Percentiles rank a stretch among this genome's conserved stretches.
Evolutionary conservation across 2,888 invertebrate genomes (phyloP).

Genomic region (Lypha dubia): DNA sequence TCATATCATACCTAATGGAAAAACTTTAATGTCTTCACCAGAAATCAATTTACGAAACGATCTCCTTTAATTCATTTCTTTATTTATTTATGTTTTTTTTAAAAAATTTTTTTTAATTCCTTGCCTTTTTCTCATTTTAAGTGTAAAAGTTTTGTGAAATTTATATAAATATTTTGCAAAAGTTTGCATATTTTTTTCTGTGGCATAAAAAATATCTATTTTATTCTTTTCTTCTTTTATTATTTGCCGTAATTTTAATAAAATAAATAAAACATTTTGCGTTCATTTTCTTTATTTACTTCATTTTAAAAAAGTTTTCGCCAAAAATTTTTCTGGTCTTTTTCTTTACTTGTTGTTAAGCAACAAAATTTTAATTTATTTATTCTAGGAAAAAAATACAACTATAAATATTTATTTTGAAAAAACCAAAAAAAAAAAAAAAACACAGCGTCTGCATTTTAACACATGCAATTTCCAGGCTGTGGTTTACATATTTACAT

Average conservation of each 20-base stretch:
- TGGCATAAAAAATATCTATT: conserved; percentile 1
- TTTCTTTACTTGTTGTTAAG: conserved; percentile 28
- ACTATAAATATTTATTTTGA: not conserved
- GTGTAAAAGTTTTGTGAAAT: no score
- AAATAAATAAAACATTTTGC: conserved; percentile 53
- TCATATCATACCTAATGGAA: no score
- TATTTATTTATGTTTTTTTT: no score
- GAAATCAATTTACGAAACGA: no score
- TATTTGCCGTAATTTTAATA: conserved; percentile 54
- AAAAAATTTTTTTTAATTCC: no score
- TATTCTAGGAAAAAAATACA: conserved; percentile 8
- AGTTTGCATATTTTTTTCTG: conserved; percentile 3
- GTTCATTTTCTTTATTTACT: conserved; percentile 21
- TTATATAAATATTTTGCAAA: conserved; percentile 17
- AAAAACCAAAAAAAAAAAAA: no score
- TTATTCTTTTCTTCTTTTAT: conserved; percentile 18
- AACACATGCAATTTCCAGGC: conserved; percentile 55
- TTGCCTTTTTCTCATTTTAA: no score
- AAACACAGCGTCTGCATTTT: conserved; percentile 64
- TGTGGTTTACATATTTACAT: conserved; percentile 54
- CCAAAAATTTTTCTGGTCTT: not conserved
- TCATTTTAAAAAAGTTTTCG: conserved; percentile 26
- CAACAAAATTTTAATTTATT: conserved; percentile 63
- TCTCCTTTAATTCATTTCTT: no score
- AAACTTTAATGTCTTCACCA: no score